Evolutionary conservation across 2,888 invertebrate species (phyloP).

Genomic region (Orthonevra nobilis): DNA sequence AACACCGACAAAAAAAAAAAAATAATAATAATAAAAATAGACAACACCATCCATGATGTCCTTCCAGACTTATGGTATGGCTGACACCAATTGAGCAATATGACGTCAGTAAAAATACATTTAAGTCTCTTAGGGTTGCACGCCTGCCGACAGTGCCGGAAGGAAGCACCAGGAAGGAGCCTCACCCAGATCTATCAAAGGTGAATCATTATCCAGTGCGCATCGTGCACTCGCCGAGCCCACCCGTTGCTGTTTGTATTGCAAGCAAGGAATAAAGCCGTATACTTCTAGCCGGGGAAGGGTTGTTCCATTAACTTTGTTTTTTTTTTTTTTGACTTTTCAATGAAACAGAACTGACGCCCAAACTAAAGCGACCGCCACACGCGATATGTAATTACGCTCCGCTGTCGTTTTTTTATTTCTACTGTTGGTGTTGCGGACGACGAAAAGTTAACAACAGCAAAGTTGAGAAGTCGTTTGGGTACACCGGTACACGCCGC

Average conservation of each 20-base stretch:
- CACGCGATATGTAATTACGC: constrained; percentile 67
- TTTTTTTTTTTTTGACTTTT: constrained; percentile 41
- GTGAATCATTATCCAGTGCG: constrained; percentile 62
- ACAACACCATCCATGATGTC: constrained; percentile 61
- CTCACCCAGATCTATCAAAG: constrained; percentile 69
- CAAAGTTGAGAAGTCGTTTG: constrained; percentile 66
- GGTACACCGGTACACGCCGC: too few species aligned
- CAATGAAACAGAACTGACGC: constrained; percentile 68
- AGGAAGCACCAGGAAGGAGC: constrained; percentile 58
- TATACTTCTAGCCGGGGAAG: constrained; percentile 39
- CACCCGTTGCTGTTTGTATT: constrained; percentile 58
- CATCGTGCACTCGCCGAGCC: constrained; percentile 44
- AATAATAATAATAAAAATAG: too few species aligned
- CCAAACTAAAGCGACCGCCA: constrained; percentile 63
- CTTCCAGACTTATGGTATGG: too few species aligned
- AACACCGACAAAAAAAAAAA: constrained; percentile 31
- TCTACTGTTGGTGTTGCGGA: constrained; percentile 6
- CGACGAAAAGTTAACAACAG: constrained; percentile 53
- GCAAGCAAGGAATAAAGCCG: constrained; percentile 11
- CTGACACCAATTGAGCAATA: constrained; percentile 58
- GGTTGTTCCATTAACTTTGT: constrained; percentile 37
- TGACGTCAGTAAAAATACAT: constrained; percentile 53
- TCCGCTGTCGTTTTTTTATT: constrained; percentile 28
- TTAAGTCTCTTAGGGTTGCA: constrained; percentile 40
- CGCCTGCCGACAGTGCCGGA: constrained; percentile 23